Percentiles rank a stretch among this genome's conserved stretches.
These are phyloP conservation scores for Papilio elwesi DNA, from an alignment of 2,888 invertebrate species.

Conservation along the genomic window DNA sequence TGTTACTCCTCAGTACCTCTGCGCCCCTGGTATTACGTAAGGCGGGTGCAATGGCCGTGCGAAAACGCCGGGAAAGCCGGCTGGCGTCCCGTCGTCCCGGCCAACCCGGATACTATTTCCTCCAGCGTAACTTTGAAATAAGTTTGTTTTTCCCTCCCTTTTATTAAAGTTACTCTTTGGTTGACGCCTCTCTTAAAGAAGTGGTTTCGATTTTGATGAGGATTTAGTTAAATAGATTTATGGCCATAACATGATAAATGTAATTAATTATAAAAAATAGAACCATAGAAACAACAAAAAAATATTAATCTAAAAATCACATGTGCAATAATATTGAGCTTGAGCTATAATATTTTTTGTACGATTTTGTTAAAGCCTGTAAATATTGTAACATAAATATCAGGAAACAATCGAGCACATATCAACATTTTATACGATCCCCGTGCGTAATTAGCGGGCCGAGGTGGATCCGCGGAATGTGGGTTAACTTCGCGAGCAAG, in stretches of 20 bases:
- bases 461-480: constrained; percentile 59
- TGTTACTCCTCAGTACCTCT: constrained; percentile 74
- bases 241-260: no score
- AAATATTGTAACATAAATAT: constrained; percentile 1
- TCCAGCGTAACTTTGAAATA: constrained; percentile 59
- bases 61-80: constrained; percentile 67
- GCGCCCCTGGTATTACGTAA: constrained; percentile 80
- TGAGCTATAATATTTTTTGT: neutral
- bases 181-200: no score
- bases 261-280: no score
- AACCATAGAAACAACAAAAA: no score
- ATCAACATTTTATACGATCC: constrained; percentile 27
- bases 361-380: neutral
- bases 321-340: no score
- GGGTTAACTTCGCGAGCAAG: constrained; percentile 69
- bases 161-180: neutral
- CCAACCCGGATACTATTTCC: constrained; percentile 52
- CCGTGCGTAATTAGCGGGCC: constrained; percentile 71
- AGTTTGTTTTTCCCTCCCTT: constrained; percentile 15
- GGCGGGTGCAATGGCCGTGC: constrained; percentile 80
- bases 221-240: neutral
- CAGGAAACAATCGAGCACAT: neutral
- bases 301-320: no score
- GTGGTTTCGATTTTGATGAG: no score
- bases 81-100: constrained; percentile 51